phyloP scores from a whole-genome alignment of 1,140 invertebrate genomes.

The Branchinecta lindahli region DNA sequence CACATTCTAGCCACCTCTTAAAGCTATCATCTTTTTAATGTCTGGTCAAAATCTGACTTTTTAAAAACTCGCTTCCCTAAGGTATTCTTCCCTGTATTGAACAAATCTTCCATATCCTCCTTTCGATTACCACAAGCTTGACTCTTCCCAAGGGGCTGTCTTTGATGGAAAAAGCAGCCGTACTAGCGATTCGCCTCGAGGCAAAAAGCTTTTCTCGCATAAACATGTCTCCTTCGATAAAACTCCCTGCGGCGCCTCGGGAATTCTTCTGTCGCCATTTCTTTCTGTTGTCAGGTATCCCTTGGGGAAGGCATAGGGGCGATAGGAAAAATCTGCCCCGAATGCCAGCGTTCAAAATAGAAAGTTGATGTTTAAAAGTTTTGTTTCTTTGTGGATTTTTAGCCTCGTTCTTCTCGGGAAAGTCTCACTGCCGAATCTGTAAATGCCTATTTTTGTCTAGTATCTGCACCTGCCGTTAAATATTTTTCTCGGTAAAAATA shows the following conservation, averaged over 20 bases:
- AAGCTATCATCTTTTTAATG: no score
- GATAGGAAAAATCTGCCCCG: neutral
- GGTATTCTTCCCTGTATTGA: neutral
- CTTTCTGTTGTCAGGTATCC: neutral
- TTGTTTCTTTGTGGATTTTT: neutral
- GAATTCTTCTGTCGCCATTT: neutral
- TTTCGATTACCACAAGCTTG: neutral
- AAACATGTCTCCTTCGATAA: constrained; percentile 4
- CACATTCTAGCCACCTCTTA: no score
- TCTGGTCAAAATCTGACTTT: no score
- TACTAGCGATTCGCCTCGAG: neutral
- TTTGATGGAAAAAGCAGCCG: neutral
- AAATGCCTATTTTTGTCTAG: no score
- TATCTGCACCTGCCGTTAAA: no score
- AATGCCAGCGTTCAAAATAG: neutral
- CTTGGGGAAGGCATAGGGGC: neutral
- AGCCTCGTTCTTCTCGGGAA: no score
- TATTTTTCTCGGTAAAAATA: no score
- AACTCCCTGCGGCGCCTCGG: neutral
- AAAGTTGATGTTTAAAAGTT: neutral
- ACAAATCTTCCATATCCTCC: constrained; percentile 6
- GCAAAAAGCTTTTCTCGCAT: neutral
- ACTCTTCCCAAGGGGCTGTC: neutral
- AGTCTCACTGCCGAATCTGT: no score
- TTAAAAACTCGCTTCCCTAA: neutral